Percentiles rank a stretch among this genome's conserved stretches.
These are phyloP conservation scores for Drosophila gunungcola DNA, from an alignment of 1,140 invertebrate species.

Conservation along the genomic window DNA sequence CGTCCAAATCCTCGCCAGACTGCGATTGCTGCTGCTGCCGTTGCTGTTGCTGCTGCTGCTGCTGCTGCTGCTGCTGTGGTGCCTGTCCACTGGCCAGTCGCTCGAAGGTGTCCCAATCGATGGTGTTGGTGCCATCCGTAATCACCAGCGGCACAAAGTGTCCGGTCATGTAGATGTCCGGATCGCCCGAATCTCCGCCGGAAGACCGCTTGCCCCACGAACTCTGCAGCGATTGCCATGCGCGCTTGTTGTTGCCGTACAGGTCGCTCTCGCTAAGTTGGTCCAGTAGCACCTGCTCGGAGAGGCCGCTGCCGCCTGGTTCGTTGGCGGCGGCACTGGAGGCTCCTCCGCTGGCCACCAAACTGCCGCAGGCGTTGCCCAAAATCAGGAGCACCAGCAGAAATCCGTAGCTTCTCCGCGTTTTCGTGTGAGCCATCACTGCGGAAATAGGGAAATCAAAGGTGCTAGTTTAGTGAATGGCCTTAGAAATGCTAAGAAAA, in stretches of 20 bases:
- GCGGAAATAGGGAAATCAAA: conserved; percentile 1
- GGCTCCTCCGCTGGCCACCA: conserved; percentile 24
- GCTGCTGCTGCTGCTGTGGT: conserved; percentile 19
- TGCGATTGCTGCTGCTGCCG: conserved; percentile 7
- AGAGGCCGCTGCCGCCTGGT: conserved; percentile 49
- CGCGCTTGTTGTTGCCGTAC: conserved; percentile 86
- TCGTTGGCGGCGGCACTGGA: conserved; percentile 38
- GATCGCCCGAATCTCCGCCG: conserved; percentile 17
- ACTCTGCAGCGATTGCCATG: conserved; percentile 87
- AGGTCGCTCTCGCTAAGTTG: conserved; percentile 62
- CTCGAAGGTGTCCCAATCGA: conserved; percentile 75
- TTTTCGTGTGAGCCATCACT: conserved; percentile 52
- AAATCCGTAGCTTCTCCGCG: conserved; percentile 17
- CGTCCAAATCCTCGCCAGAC: conserved; percentile 57
- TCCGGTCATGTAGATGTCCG: conserved; percentile 71
- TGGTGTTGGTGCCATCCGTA: conserved; percentile 72
- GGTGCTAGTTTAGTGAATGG: not conserved
- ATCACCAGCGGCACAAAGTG: conserved; percentile 77
- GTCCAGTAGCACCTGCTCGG: conserved; percentile 66
- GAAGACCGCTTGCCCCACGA: conserved; percentile 87
- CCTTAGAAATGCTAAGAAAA: not conserved
- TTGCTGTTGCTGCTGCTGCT: not conserved
- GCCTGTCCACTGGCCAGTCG: conserved; percentile 53
- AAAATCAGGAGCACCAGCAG: conserved; percentile 50
- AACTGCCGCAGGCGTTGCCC: conserved; percentile 35